Conservation (phyloP, 1,140 invertebrate species). For the Achatina immaculata region DNA sequence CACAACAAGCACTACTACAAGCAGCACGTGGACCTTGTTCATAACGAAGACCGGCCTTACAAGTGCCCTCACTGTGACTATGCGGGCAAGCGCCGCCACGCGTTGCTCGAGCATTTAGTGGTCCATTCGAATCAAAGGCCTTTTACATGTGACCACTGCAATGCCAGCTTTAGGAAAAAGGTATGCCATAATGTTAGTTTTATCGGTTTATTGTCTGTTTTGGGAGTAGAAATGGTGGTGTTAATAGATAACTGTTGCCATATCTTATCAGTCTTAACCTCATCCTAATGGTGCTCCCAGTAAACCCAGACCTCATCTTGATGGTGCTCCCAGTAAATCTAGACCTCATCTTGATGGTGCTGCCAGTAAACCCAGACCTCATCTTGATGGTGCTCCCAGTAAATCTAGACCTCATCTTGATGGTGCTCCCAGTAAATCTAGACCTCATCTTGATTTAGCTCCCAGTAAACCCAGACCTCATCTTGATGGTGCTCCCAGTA, state of each 20-base stretch:
- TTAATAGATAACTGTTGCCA: background rate
- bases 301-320: too few species aligned
- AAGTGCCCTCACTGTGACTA: constrained; percentile 71
- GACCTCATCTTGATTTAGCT: too few species aligned
- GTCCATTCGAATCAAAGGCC: constrained; percentile 68
- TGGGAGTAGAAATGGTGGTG: background rate
- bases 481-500: too few species aligned
- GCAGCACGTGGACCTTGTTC: constrained; percentile 69
- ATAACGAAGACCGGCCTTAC: constrained; percentile 64
- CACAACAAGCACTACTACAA: constrained; percentile 69
- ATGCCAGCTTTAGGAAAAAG: constrained; percentile 69
- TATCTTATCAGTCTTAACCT: too few species aligned
- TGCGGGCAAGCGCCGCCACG: constrained; percentile 68
- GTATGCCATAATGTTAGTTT: constrained; percentile 21
- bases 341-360: too few species aligned
- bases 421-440: too few species aligned
- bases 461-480: too few species aligned
- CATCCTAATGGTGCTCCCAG: too few species aligned
- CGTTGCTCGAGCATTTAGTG: constrained; percentile 67
- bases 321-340: too few species aligned
- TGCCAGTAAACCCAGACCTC: too few species aligned
- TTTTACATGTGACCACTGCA: constrained; percentile 65
- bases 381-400: too few species aligned
- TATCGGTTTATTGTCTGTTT: background rate
- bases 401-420: too few species aligned